These are phyloP conservation scores for Neodiprion fabricii DNA, from an alignment of 1,140 invertebrate genomes.

Conservation along the genomic window DNA sequence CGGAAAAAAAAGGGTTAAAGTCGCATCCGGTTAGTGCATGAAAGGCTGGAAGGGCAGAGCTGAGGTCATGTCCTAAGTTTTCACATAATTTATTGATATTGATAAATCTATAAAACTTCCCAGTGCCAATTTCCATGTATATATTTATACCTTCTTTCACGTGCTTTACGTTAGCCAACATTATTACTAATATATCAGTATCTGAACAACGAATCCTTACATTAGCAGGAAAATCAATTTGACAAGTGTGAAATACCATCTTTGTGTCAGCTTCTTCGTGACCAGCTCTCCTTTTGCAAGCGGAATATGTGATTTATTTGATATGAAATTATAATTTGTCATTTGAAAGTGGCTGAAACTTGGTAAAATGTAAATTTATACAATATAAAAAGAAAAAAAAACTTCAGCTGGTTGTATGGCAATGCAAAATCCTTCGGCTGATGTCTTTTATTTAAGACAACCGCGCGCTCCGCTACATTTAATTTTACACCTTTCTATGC, in stretches of 20 bases:
- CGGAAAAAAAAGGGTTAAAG: constrained; percentile 42
- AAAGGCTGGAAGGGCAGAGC: background rate
- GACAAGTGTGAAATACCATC: constrained; percentile 29
- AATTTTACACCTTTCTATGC: no score
- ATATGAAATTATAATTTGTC: no score
- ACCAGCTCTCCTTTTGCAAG: no score
- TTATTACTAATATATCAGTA: constrained; percentile 44
- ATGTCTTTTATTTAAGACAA: no score
- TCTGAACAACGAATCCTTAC: constrained; percentile 36
- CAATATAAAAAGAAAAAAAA: no score
- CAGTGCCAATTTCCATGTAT: constrained; percentile 34
- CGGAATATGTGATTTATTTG: no score
- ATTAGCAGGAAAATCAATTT: constrained; percentile 16
- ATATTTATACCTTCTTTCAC: constrained; percentile 34
- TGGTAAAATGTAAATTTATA: no score
- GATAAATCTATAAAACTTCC: constrained; percentile 39
- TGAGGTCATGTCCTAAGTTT: background rate
- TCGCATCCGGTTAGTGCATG: constrained; percentile 27
- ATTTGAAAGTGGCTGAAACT: no score
- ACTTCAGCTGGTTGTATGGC: no score
- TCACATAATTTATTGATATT: constrained; percentile 31
- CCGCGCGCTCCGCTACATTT: no score
- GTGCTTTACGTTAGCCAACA: constrained; percentile 43
- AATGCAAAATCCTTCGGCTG: no score
- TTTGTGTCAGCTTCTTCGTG: constrained; percentile 45